phyloP scores from a whole-genome alignment of 2,797 vertebrate genomes.

The Podarcis siculus region DNA sequence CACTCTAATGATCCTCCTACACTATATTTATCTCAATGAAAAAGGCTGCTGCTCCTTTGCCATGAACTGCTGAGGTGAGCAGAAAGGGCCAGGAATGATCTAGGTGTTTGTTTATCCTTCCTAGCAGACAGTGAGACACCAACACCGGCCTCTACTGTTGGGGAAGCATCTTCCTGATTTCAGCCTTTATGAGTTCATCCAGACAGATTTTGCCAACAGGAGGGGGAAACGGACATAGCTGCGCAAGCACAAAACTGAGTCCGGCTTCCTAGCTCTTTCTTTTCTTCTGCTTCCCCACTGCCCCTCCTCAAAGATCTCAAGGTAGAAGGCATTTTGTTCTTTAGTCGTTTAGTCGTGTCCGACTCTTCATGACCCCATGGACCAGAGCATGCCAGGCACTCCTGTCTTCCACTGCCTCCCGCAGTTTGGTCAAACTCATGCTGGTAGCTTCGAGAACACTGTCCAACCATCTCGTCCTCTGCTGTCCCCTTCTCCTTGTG shows the following conservation, averaged over 20 bases:
- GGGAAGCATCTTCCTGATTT: background rate
- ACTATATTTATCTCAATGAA: conserved; percentile 69
- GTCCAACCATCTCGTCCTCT: too few species aligned
- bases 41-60: conserved; percentile 59
- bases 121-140: background rate
- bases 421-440: too few species aligned
- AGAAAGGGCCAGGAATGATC: conserved; percentile 42
- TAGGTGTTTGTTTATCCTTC: conserved; percentile 46
- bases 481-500: too few species aligned
- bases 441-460: too few species aligned
- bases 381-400: too few species aligned
- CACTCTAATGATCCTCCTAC: too few species aligned
- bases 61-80: conserved; percentile 57
- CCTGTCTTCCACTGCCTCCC: too few species aligned
- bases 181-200: rapidly evolving
- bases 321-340: too few species aligned
- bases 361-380: too few species aligned
- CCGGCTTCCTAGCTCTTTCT: background rate
- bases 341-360: too few species aligned
- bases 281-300: background rate
- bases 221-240: rapidly evolving
- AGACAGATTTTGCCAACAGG: background rate
- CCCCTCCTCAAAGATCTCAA: too few species aligned
- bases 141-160: rapidly evolving
- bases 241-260: too few species aligned